Percentiles rank a stretch among this genome's conserved stretches.
Conservation (phyloP, 2,113 vertebrate genomes). For the Nestor notabilis region DNA sequence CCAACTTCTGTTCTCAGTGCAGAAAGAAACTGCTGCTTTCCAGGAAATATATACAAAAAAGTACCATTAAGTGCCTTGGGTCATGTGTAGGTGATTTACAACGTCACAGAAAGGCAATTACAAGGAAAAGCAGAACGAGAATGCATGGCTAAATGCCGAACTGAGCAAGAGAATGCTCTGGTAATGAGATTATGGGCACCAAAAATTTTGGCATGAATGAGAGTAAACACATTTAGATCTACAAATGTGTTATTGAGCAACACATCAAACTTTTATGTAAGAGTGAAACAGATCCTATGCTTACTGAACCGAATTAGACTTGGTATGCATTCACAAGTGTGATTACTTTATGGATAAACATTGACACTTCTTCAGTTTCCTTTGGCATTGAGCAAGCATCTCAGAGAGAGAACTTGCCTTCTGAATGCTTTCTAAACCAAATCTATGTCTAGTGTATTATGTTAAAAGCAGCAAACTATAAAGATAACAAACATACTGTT, state of each 20-base stretch:
- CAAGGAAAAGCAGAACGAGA: background rate
- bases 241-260: background rate
- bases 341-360: background rate
- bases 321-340: background rate
- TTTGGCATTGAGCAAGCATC: background rate
- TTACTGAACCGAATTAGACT: background rate
- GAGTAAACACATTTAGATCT: background rate
- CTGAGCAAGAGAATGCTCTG: background rate
- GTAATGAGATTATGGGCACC: background rate
- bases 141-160: background rate
- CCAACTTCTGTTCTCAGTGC: background rate
- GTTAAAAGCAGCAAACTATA: background rate
- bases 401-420: background rate
- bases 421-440: background rate
- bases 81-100: background rate
- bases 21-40: background rate
- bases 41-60: slow-evolving; percentile 6
- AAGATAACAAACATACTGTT: background rate
- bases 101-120: background rate
- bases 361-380: background rate
- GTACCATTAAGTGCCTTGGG: background rate
- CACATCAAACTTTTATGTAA: background rate
- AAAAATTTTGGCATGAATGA: background rate
- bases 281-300: background rate
- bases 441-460: background rate